Percentiles rank a stretch among this genome's conserved stretches.
These are phyloP conservation scores for Lithophane leautieri DNA, from an alignment of 2,888 invertebrate species.

Conservation along the genomic window DNA sequence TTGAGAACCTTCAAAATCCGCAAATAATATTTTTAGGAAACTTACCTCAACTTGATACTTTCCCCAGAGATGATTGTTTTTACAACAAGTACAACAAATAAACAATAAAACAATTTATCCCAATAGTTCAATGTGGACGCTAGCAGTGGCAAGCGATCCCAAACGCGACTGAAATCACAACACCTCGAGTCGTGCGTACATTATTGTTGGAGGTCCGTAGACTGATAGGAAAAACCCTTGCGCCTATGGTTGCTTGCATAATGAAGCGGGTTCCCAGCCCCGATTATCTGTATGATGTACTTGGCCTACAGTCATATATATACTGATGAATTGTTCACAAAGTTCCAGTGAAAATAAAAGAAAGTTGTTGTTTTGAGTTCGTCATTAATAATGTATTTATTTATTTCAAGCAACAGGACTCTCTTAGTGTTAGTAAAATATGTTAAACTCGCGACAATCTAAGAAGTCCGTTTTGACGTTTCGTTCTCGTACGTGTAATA, in stretches of 20 bases:
- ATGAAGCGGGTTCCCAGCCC: background rate
- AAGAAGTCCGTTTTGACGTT: too few relatives aligned
- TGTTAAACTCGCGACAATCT: too few relatives aligned
- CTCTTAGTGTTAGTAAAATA: too few relatives aligned
- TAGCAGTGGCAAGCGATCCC: constrained; percentile 37
- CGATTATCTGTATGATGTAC: too few relatives aligned
- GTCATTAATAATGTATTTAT: too few relatives aligned
- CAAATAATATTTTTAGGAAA: background rate
- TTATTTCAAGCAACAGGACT: too few relatives aligned
- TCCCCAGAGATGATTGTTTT: background rate
- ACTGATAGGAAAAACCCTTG: background rate
- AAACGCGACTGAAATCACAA: constrained; percentile 65
- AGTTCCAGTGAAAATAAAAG: too few relatives aligned
- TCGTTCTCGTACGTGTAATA: too few relatives aligned
- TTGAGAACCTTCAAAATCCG: background rate
- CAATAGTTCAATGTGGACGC: constrained; percentile 7
- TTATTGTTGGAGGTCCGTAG: constrained; percentile 50
- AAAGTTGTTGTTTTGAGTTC: too few relatives aligned
- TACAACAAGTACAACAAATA: background rate
- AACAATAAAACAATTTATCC: constrained; percentile 4
- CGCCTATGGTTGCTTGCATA: background rate
- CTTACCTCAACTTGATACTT: constrained; percentile 5
- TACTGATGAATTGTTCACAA: too few relatives aligned
- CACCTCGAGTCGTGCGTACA: constrained; percentile 49
- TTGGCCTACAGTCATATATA: too few relatives aligned